Evolutionary conservation across 2,797 vertebrate genomes (phyloP), one percentile per base, ranked within the genome.

Genomic region (Astyanax mexicanus): DNA sequence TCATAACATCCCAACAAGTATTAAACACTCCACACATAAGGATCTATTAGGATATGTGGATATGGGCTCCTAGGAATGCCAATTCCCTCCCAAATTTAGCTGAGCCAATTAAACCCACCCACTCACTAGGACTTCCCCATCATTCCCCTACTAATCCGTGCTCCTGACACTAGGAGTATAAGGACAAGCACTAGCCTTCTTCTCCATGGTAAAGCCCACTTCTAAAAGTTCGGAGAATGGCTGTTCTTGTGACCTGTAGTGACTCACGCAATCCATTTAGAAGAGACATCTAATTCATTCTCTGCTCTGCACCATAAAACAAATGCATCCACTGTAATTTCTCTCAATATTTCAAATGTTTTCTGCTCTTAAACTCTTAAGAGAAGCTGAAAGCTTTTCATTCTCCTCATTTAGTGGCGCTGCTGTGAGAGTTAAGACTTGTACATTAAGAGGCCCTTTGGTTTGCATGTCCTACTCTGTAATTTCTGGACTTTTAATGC

Each of bases 1-100:
- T 47, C 75, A 65, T 69, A 58, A 84, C 70, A 37, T 66, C 44
- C 84, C 76, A 80, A 73, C 62, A 79, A 87, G 83, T 88, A 47
- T 44, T 79, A 89, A 84, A 74, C 10, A 21, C 57, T 74, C 19
- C 25, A 17, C 62, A 32, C 37, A 32, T 32, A 11, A 54, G 25
- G 67, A 68, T 57, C 37, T 68, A 15, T 29, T 32, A 2, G 2
- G 32, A 5, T 2, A 32, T 32, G n/a, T n/a, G n/a, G n/a, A n/a
- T n/a, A n/a, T n/a, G n/a, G n/a, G n/a, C n/a, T n/a, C n/a, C n/a
- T n/a, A n/a, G n/a, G n/a, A n/a, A n/a, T n/a, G n/a, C n/a, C n/a
- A n/a, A n/a, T n/a, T n/a, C n/a, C n/a, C n/a, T n/a, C n/a, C n/a
- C n/a, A n/a, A n/a, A n/a, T n/a, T n/a, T n/a, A n/a, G n/a, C n/a